Conservation (phyloP, 2,888 invertebrate species). For the Apotomis capreana region DNA sequence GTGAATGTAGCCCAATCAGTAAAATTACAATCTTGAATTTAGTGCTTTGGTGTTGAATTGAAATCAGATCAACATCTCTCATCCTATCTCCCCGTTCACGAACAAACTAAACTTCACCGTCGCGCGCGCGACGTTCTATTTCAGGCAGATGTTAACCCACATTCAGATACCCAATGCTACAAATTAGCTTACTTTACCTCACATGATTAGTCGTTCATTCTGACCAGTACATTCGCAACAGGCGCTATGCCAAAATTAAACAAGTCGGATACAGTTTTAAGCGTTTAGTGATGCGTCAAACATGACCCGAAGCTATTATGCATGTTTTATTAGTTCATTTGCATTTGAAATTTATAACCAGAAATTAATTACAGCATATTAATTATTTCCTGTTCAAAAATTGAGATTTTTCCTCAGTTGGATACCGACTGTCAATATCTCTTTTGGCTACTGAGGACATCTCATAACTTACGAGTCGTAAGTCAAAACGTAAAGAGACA, state of each 20-base stretch:
- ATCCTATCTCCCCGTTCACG: conserved; percentile 10
- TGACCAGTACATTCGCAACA: conserved; percentile 44
- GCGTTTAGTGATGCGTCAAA: conserved; percentile 24
- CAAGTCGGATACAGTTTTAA: conserved; percentile 30
- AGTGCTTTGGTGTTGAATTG: neutral
- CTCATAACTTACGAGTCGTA: too few relatives aligned
- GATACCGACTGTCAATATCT: neutral
- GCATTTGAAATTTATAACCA: conserved; percentile 17
- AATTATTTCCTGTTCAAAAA: conserved; percentile 17
- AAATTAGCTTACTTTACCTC: conserved; percentile 66
- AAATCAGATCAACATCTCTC: conserved; percentile 11
- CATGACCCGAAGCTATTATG: conserved; percentile 13
- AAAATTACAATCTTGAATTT: too few relatives aligned
- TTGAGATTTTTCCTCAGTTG: neutral
- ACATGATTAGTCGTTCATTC: conserved; percentile 53
- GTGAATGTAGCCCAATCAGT: too few relatives aligned
- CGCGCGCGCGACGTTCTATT: conserved; percentile 67
- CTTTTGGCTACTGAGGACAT: neutral
- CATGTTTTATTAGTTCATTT: conserved; percentile 13
- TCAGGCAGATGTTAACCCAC: conserved; percentile 71
- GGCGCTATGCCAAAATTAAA: conserved; percentile 45
- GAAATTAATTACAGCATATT: neutral
- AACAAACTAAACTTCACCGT: conserved; percentile 26
- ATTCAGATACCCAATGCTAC: conserved; percentile 65
- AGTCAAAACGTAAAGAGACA: too few relatives aligned